phyloP scores from a whole-genome alignment of 2,113 vertebrate genomes.

The Elgaria multicarinata region DNA sequence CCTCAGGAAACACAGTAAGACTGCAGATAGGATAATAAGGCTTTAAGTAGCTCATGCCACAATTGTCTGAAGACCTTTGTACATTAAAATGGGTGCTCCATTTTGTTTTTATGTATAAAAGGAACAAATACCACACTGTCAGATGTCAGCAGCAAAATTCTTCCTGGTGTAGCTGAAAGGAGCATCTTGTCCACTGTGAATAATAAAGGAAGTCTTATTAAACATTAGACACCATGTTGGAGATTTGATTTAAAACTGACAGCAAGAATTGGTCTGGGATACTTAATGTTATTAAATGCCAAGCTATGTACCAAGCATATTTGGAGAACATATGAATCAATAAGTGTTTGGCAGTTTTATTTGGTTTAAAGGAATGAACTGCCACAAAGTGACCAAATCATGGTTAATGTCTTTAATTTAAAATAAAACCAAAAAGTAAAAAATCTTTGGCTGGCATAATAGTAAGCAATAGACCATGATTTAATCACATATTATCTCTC shows the following conservation, averaged over 20 bases:
- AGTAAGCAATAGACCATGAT: background rate
- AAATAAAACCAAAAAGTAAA: slow-evolving; percentile 23
- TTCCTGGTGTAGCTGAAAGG: rapidly evolving
- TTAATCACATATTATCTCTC: slow-evolving; percentile 30
- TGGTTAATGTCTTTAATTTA: slow-evolving; percentile 51
- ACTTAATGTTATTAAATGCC: slow-evolving; percentile 37
- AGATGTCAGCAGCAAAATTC: background rate
- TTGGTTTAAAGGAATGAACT: slow-evolving; percentile 32
- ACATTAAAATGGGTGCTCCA: background rate
- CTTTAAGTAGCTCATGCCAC: background rate
- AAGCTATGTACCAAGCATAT: slow-evolving; percentile 5
- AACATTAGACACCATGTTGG: background rate
- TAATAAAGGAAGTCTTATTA: background rate
- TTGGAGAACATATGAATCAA: slow-evolving; percentile 24
- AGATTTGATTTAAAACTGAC: slow-evolving; percentile 28
- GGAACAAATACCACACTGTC: background rate
- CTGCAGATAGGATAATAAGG: background rate
- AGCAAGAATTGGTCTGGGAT: background rate
- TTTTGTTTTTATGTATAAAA: background rate
- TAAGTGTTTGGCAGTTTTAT: slow-evolving; percentile 40
- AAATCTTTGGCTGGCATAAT: slow-evolving; percentile 24
- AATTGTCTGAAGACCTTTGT: background rate
- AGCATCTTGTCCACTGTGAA: background rate
- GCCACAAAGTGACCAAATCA: slow-evolving; percentile 3
- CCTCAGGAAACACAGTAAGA: background rate